Base-by-base conservation (phyloP, 1,140 invertebrate species). In the Brachionus rubens region DNA sequence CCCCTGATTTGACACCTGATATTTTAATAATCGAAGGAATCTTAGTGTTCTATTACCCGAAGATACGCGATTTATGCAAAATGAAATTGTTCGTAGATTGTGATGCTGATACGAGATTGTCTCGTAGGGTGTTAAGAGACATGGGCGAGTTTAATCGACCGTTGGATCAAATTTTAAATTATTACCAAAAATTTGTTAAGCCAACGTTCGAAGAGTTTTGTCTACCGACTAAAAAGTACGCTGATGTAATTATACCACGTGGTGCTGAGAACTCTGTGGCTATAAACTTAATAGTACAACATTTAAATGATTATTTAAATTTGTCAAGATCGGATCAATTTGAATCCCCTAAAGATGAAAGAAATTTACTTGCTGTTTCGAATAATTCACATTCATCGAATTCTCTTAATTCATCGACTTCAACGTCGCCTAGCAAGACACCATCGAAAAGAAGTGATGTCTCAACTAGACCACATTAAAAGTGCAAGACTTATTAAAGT, bases 131-230 rank as follows among this genome's bases (percentile, higher is more conserved):
- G 43, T 89, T 93, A 77, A 87, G 94, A 80, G 95, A 98, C 83
- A 95, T 95, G 65, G 91, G 91, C 79, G 95, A 99, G 86, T 88
- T 93, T 80, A 93, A 93, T 3, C 86, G 96, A 54, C 92, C 96
- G 83, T 85, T 99, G 79, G 93, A 97, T 80, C 91, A 94, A 79
- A 93, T 98, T 47, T 87, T 99, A 16, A 91, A 91, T 81, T 94
- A 98, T 82, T 99, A 99, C 83, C 96, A 94, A 88, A 93, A 91
- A 81, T 94, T 91, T 82, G 96, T 98, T 0, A 98, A 99, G 83
- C 96, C 96, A 43, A 95, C 96, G 1, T 99, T 99, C 87, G 96
- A 99, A 84, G 96, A 99, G 84, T 99, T 99, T 86, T 99, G 96
- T 84, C 88, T 95, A 79, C 96, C 94, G 91, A 99, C 96, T 0